Conservation (phyloP, 2,113 vertebrate genomes). For the chimpanzee (Pan troglodytes) region DNA sequence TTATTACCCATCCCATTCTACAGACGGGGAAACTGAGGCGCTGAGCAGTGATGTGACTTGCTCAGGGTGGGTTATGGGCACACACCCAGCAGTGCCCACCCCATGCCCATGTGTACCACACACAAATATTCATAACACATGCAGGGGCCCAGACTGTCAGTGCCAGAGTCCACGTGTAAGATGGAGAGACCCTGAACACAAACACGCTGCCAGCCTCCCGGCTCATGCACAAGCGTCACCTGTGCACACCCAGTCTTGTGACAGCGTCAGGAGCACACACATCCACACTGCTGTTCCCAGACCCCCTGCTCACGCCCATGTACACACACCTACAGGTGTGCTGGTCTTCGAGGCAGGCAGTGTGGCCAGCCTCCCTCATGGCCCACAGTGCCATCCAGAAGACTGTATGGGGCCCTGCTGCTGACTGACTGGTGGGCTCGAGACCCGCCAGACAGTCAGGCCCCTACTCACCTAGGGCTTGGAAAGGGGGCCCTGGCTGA, state of each 20-base stretch:
- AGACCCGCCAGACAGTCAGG: not conserved
- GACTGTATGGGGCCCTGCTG: not conserved
- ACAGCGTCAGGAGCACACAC: rapidly evolving
- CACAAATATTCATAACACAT: not conserved
- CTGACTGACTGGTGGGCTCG: not conserved
- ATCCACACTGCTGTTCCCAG: not conserved
- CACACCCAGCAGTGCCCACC: not conserved
- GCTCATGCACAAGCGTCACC: not conserved
- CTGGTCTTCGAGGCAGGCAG: not conserved
- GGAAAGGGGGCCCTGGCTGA: not conserved
- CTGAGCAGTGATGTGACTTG: too few relatives aligned
- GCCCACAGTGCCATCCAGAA: not conserved
- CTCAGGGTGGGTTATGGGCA: not conserved
- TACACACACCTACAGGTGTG: not conserved
- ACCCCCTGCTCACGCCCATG: not conserved
- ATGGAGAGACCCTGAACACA: rapidly evolving
- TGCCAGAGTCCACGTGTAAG: rapidly evolving
- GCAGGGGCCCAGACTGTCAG: not conserved
- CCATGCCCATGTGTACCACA: not conserved
- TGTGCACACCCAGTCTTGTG: not conserved
- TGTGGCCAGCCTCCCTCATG: not conserved
- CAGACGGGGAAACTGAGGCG: not conserved
- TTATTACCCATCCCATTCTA: too few relatives aligned
- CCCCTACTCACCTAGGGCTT: not conserved
- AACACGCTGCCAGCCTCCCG: not conserved